phyloP scores from a whole-genome alignment of 2,113 vertebrate species.

The Cyanocitta stelleri region DNA sequence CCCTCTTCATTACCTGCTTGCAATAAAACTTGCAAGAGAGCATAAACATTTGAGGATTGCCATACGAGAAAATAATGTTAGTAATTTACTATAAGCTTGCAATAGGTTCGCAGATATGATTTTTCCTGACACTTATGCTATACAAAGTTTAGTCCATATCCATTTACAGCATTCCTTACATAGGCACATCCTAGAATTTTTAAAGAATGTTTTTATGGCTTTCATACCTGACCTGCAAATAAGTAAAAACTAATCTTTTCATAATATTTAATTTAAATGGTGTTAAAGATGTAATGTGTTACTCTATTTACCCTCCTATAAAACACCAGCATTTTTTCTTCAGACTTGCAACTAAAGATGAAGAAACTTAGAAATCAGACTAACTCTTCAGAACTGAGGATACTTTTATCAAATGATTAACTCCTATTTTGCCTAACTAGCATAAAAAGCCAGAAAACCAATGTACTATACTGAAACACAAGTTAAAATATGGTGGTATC shows the following conservation, averaged over 20 bases:
- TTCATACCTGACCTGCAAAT: not conserved
- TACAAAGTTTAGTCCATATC: not conserved
- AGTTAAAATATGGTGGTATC: not conserved
- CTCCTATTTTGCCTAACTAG: not conserved
- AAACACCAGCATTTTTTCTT: not conserved
- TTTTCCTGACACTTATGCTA: conserved; percentile 8
- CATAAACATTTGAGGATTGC: conserved; percentile 63
- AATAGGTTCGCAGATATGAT: conserved; percentile 16
- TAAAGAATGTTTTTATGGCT: not conserved
- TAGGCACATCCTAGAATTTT: not conserved
- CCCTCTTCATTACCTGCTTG: conserved; percentile 49
- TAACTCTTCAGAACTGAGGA: not conserved
- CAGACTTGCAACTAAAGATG: not conserved
- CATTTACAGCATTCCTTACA: conserved; percentile 5
- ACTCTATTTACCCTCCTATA: not conserved
- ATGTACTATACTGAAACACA: not conserved
- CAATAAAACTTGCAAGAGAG: conserved; percentile 62
- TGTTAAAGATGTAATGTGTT: not conserved
- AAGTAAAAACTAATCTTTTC: not conserved
- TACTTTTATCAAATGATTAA: not conserved
- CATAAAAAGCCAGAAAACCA: not conserved
- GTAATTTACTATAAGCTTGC: conserved; percentile 50
- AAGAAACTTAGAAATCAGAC: not conserved
- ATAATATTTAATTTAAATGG: not conserved
- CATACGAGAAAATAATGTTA: conserved; percentile 35